A percentile compares a stretch with the other conserved stretches of the same genome.
phyloP scores from a whole-genome alignment of 2,888 invertebrate genomes.

The Synergus gifuensis region DNA sequence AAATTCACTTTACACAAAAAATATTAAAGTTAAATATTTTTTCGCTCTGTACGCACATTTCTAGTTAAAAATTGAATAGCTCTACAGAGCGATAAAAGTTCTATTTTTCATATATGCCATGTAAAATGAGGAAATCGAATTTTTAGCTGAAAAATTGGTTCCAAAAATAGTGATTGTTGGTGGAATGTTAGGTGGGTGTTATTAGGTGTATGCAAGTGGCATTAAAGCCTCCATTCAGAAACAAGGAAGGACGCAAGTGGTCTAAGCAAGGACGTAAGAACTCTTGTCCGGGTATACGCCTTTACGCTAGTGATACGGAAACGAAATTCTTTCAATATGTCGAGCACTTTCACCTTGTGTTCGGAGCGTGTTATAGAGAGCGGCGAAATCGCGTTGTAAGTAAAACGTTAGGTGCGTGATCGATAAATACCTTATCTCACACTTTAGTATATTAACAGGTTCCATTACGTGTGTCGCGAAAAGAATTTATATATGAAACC shows the following conservation, averaged over 20 bases:
- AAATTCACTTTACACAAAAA: too few relatives aligned
- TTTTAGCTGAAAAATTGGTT: not conserved
- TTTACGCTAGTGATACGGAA: conserved; percentile 50
- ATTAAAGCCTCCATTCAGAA: conserved; percentile 34
- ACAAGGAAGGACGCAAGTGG: conserved; percentile 40
- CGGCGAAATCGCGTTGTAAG: conserved; percentile 34
- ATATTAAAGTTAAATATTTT: too few relatives aligned
- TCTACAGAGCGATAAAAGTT: too few relatives aligned
- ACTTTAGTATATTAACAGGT: conserved; percentile 17
- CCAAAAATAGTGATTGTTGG: not conserved
- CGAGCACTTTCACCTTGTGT: conserved; percentile 58
- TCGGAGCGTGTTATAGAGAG: conserved; percentile 27
- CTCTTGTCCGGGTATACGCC: conserved; percentile 29
- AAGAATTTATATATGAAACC: not conserved
- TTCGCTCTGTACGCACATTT: too few relatives aligned
- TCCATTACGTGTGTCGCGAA: conserved; percentile 17
- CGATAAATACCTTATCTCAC: conserved; percentile 32
- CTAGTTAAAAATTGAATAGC: too few relatives aligned
- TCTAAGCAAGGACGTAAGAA: conserved; percentile 41
- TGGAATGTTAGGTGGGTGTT: conserved; percentile 7
- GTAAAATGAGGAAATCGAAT: not conserved
- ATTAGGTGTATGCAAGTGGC: not conserved
- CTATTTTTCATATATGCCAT: too few relatives aligned
- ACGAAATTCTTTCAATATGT: conserved; percentile 55
- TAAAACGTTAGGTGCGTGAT: conserved; percentile 41